These are phyloP conservation scores for Mycalesis mineus DNA, from an alignment of 2,888 invertebrate species.

Conservation along the genomic window DNA sequence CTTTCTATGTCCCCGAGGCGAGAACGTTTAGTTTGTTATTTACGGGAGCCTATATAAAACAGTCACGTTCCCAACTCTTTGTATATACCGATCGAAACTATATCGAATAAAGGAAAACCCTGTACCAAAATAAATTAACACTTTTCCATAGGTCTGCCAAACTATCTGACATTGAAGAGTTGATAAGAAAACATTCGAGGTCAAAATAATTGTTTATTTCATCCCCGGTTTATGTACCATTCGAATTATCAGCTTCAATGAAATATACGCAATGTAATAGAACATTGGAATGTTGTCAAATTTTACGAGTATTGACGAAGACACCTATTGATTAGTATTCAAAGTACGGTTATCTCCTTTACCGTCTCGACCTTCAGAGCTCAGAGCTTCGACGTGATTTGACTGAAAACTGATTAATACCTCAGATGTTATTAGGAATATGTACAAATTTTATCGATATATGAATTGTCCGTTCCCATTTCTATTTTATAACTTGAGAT, in stretches of 20 bases:
- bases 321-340: slow-evolving; percentile 21
- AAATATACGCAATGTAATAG: slow-evolving; percentile 8
- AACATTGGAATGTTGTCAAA: slow-evolving; percentile 4
- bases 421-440: not conserved
- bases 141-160: not conserved
- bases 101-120: slow-evolving; percentile 1
- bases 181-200: not conserved
- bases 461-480: too few relatives aligned
- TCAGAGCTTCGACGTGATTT: slow-evolving; percentile 16
- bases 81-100: not conserved
- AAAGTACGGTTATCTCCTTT: slow-evolving; percentile 16
- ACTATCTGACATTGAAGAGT: not conserved
- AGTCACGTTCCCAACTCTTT: not conserved
- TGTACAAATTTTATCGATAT: too few relatives aligned
- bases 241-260: not conserved
- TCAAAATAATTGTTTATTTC: not conserved
- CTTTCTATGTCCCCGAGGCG: not conserved
- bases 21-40: not conserved
- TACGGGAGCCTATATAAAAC: slow-evolving; percentile 1
- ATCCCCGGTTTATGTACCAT: not conserved
- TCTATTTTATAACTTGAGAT: too few relatives aligned
- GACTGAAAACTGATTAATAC: slow-evolving; percentile 15
- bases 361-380: slow-evolving; percentile 19
- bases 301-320: not conserved
- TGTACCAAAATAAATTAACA: slow-evolving; percentile 1